Conservation (phyloP, 2,113 vertebrate species). For the Ceyx cyanopectus region DNA sequence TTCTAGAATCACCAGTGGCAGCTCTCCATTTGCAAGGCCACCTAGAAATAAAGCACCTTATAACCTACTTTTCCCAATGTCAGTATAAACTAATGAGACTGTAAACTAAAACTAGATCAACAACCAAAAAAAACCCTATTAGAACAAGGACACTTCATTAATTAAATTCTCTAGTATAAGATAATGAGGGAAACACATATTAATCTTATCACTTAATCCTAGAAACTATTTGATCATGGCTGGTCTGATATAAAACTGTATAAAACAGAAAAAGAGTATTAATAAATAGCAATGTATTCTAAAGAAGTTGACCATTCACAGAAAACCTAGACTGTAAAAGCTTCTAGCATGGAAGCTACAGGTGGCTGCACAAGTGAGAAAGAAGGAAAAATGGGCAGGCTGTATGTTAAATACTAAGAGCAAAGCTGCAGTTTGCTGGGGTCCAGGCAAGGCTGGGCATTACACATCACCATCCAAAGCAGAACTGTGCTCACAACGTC, state of each 20-base stretch:
- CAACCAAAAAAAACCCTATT: background rate
- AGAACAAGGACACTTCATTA: background rate
- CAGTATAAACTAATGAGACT: background rate
- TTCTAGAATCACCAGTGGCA: background rate
- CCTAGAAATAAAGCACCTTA: background rate
- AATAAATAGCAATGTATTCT: background rate
- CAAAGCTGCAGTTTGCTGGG: background rate
- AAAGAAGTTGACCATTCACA: background rate
- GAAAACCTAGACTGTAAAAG: background rate
- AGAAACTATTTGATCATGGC: background rate
- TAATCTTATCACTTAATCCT: background rate
- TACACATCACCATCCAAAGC: background rate
- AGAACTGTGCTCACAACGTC: background rate
- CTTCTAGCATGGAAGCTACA: background rate
- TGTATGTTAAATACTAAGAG: rapidly evolving
- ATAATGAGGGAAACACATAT: background rate
- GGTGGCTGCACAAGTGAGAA: background rate
- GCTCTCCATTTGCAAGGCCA: background rate
- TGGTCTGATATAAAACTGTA: background rate
- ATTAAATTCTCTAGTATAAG: background rate
- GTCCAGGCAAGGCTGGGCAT: background rate
- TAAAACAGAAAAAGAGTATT: background rate
- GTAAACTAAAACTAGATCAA: background rate
- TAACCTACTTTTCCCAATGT: background rate
- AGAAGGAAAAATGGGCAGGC: background rate